Evolutionary conservation across 2,888 invertebrate species (phyloP), one percentile per base, ranked within the genome.

Genomic region (Stenodera caucasica): DNA sequence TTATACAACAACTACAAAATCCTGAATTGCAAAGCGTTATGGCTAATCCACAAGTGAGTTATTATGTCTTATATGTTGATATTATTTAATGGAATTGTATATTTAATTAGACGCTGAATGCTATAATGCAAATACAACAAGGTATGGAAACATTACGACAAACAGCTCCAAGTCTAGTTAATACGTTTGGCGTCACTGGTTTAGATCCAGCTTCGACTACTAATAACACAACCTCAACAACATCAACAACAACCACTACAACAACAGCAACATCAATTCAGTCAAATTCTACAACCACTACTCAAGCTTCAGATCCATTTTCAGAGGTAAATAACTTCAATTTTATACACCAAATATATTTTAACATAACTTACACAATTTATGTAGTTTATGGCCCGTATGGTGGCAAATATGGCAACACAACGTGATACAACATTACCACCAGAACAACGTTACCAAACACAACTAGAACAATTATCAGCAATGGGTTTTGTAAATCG

Each of bases 401-500:
- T 92, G 91, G 86, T 92, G 74, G 81, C 86, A 21, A 84, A 86
- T 23, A 87, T 89, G 86, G 67, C 67, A 15, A 84, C 79, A 73
- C 83, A 82, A 71, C 60, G 66, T 18, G 69, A 72, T 56, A 67
- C 65, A 29, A 54, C 68, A n/a, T 21, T 90, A 76, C 90, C 96
- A 30, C 96, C 98, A 2, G 98, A 98, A 81, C 94, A 97, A 81
- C 89, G 96, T 75, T 98, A 94, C 82, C 90, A 94, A 68, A 87
- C 92, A 63, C 98, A 99, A 81, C 82, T 99, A 70, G 97, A 98
- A 75, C 97, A 98, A 81, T 86, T 99, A 67, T 85, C 94, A 26
- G 88, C 91, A 57, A 99, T 99, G 98, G 98, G 99, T 58, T 99
- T 99, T 84, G 88, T 91, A 64, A 97, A 99, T 82, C 87, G 96